phyloP scores from a whole-genome alignment of 2,797 vertebrate species.

The Bothrops alternatus region DNA sequence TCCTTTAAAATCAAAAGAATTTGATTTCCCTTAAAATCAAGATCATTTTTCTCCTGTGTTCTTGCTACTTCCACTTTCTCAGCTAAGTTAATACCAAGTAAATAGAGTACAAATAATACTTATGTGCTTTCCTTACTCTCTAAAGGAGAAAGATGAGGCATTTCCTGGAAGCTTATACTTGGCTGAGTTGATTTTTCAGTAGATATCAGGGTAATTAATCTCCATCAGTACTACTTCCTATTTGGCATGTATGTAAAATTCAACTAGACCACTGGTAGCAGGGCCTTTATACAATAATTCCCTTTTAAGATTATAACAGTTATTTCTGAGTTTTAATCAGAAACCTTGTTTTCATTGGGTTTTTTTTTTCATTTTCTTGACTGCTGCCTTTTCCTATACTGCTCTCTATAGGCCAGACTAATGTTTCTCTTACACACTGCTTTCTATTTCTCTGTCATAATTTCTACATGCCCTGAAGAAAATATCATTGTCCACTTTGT shows the following conservation, averaged over 20 bases:
- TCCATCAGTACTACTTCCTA: background rate
- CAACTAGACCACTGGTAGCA: background rate
- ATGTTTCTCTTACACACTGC: background rate
- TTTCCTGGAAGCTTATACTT: background rate
- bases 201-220: background rate
- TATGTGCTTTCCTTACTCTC: background rate
- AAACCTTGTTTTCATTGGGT: background rate
- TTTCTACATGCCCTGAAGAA: background rate
- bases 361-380: background rate
- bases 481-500: background rate
- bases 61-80: background rate
- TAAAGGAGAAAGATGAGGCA: background rate
- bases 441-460: background rate
- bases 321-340: background rate
- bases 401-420: conserved; percentile 3
- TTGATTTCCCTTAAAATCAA: background rate
- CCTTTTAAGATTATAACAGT: background rate
- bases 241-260: background rate
- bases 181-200: background rate
- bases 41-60: background rate
- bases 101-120: background rate
- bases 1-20: background rate
- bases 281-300: background rate
- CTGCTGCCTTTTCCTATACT: conserved; percentile 6
- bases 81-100: background rate